A percentile compares a stretch with the other conserved stretches of the same genome.
phyloP scores from a whole-genome alignment of 1,140 invertebrate species.

The Drosophila nebulosa region DNA sequence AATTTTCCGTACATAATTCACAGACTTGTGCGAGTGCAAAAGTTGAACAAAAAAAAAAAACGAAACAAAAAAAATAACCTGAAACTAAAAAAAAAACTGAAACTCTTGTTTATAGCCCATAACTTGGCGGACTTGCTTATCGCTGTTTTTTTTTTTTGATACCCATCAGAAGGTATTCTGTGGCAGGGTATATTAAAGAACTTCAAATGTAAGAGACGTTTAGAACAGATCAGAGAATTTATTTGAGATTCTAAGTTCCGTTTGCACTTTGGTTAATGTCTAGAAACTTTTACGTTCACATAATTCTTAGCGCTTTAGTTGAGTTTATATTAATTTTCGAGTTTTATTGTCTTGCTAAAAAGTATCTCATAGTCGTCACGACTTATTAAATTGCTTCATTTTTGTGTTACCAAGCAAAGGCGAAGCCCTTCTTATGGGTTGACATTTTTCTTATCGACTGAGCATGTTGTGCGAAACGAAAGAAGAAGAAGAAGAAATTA shows the following conservation, averaged over 20 bases:
- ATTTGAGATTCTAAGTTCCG: no score
- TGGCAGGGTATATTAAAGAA: neutral
- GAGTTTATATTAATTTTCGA: neutral
- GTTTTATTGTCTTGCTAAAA: neutral
- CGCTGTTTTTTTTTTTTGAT: constrained; percentile 1
- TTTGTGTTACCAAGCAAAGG: neutral
- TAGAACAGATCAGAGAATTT: no score
- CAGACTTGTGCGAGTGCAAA: constrained; percentile 68
- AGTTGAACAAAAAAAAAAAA: constrained; percentile 31
- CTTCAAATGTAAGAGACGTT: neutral
- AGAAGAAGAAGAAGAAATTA: neutral
- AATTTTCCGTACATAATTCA: constrained; percentile 74
- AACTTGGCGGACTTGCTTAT: constrained; percentile 28
- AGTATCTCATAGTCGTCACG: neutral
- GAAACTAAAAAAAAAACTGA: constrained; percentile 32
- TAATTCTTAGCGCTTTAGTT: neutral
- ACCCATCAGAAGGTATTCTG: neutral
- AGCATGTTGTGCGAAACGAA: neutral
- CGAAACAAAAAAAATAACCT: constrained; percentile 29
- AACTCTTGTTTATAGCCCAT: constrained; percentile 60
- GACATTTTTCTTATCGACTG: neutral
- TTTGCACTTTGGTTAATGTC: no score
- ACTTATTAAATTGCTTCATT: neutral
- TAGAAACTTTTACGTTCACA: no score
- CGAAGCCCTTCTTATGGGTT: neutral